Evolutionary conservation across 2,113 vertebrate species (phyloP).

Genomic region (Stomatorhinus ivindoensis): DNA sequence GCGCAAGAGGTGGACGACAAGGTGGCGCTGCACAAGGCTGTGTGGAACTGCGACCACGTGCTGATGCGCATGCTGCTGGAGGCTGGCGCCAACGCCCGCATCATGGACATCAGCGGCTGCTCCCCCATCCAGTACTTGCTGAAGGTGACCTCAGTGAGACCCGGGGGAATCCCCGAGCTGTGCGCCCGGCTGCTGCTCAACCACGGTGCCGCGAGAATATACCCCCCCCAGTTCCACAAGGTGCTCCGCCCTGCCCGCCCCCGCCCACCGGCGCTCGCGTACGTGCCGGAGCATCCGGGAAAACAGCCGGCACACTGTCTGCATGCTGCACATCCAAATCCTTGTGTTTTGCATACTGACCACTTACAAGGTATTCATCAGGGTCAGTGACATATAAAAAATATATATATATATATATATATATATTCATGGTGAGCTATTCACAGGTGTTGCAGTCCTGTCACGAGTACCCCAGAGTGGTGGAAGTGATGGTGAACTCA

Average conservation of each 20-base stretch:
- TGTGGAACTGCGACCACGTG: slow-evolving; percentile 89
- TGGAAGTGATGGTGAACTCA: slow-evolving; percentile 80
- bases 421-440: background rate
- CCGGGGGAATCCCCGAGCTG: slow-evolving; percentile 66
- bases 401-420: background rate
- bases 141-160: slow-evolving; percentile 76
- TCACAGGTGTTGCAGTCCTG: slow-evolving; percentile 80
- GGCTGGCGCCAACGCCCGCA: slow-evolving; percentile 70
- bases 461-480: slow-evolving; percentile 65
- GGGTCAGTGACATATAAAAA: background rate
- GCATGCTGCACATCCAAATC: background rate
- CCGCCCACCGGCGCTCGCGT: background rate
- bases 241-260: slow-evolving; percentile 45
- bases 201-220: slow-evolving; percentile 75
- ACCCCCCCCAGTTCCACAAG: slow-evolving; percentile 94
- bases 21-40: slow-evolving; percentile 85
- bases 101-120: slow-evolving; percentile 89
- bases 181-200: slow-evolving; percentile 91
- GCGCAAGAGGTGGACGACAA: slow-evolving; percentile 78
- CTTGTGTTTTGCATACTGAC: background rate
- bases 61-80: slow-evolving; percentile 85
- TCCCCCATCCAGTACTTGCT: slow-evolving; percentile 83
- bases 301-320: background rate
- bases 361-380: background rate
- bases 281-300: background rate